Conservation (phyloP, 2,113 vertebrate genomes). For the Prunella himalayana region DNA sequence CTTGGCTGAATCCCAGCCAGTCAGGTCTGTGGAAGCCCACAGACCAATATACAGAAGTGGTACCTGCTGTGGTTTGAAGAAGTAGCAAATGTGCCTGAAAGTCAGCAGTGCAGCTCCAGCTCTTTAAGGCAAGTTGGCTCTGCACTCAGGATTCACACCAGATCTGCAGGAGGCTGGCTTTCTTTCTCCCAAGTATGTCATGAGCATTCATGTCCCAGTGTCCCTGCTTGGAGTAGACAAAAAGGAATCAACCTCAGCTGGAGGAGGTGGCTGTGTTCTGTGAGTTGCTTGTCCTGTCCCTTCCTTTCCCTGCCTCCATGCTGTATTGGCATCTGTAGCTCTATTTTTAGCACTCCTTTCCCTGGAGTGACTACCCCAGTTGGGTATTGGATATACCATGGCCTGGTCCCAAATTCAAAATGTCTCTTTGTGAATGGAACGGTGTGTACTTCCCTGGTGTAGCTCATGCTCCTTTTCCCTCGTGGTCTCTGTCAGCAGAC, state of each 20-base stretch:
- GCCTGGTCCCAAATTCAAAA: neutral
- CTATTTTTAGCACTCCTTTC: neutral
- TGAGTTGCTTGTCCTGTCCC: neutral
- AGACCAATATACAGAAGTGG: neutral
- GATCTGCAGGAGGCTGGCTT: neutral
- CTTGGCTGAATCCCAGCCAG: neutral
- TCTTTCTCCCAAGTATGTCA: neutral
- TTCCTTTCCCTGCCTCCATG: neutral
- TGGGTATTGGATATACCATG: neutral
- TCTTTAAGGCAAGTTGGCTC: neutral
- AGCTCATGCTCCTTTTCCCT: neutral
- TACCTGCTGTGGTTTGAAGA: neutral
- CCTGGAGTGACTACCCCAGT: neutral
- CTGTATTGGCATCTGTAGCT: neutral
- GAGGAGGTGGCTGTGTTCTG: neutral
- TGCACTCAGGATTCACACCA: neutral
- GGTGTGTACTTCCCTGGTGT: neutral
- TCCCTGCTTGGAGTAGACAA: neutral
- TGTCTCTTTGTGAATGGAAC: neutral
- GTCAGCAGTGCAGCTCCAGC: neutral
- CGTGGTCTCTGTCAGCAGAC: neutral
- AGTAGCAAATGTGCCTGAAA: neutral
- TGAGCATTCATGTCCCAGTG: neutral
- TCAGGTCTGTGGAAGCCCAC: neutral
- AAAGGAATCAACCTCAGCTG: neutral